phyloP scores from a whole-genome alignment of 1,140 invertebrate genomes.

The Drosophila pectinifera region DNA sequence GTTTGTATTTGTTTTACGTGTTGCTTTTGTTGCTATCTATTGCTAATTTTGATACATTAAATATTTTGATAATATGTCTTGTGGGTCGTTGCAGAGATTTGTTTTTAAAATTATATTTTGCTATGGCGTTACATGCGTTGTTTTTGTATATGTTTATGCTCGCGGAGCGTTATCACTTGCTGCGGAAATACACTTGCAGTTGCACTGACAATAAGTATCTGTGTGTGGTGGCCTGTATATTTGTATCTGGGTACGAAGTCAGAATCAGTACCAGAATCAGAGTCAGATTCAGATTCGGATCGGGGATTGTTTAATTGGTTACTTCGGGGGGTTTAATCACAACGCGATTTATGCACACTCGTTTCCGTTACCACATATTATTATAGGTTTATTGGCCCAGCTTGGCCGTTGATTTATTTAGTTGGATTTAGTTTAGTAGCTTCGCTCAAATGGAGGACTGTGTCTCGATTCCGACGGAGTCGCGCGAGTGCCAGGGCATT shows the following conservation, averaged over 20 bases:
- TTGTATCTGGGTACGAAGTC: constrained; percentile 8
- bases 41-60: constrained; percentile 48
- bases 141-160: constrained; percentile 12
- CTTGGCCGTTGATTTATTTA: constrained; percentile 33
- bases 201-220: constrained; percentile 35
- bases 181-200: constrained; percentile 15
- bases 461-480: constrained; percentile 48
- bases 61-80: constrained; percentile 50
- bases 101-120: constrained; percentile 3
- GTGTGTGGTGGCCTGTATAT: constrained; percentile 7
- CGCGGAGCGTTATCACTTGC: constrained; percentile 33
- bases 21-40: constrained; percentile 42
- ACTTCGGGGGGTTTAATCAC: constrained; percentile 30
- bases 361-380: constrained; percentile 35
- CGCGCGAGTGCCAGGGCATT: constrained; percentile 68
- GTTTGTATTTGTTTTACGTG: constrained; percentile 43
- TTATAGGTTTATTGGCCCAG: constrained; percentile 17
- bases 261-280: neutral
- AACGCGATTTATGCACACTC: constrained; percentile 45
- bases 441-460: constrained; percentile 27
- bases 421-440: constrained; percentile 7
- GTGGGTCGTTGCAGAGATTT: constrained; percentile 26
- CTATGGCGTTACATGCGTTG: neutral
- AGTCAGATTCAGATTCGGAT: constrained; percentile 11
- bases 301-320: constrained; percentile 20